Conservation (phyloP, 2,113 vertebrate genomes). For the Phrynosoma platyrhinos region DNA sequence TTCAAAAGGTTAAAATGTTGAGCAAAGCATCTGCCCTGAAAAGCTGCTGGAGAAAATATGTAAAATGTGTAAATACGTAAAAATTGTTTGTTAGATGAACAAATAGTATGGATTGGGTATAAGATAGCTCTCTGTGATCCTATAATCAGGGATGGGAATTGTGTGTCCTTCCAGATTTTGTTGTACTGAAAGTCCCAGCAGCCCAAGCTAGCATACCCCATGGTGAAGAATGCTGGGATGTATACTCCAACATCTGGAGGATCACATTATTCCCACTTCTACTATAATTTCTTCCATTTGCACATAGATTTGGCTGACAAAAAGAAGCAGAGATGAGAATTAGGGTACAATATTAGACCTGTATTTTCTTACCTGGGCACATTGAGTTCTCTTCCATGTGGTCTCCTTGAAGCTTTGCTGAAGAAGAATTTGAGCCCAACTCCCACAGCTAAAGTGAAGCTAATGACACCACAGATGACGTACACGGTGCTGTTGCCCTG, state of each 20-base stretch:
- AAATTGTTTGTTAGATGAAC: neutral
- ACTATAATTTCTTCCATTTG: neutral
- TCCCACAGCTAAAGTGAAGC: slow-evolving; percentile 89
- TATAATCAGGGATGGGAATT: neutral
- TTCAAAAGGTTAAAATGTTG: too few relatives aligned
- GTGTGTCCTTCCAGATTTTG: too few relatives aligned
- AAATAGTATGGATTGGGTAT: neutral
- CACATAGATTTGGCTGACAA: neutral
- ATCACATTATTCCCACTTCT: too few relatives aligned
- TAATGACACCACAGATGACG: slow-evolving; percentile 90
- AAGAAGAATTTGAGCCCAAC: slow-evolving; percentile 90
- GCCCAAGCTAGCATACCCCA: too few relatives aligned
- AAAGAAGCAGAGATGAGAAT: neutral
- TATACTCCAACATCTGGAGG: too few relatives aligned
- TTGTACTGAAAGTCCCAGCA: too few relatives aligned
- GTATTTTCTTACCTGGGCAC: slow-evolving; percentile 84
- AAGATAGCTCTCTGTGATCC: neutral
- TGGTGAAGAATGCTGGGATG: too few relatives aligned
- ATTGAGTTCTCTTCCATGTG: slow-evolving; percentile 87
- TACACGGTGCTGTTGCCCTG: slow-evolving; percentile 88
- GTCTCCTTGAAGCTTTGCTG: slow-evolving; percentile 90
- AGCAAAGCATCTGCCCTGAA: neutral
- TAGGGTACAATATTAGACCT: too few relatives aligned
- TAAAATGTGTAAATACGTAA: too few relatives aligned
- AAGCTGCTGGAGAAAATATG: neutral